Percentiles rank a stretch among this genome's conserved stretches.
Evolutionary conservation across 2,888 invertebrate genomes (phyloP).

Genomic region (Phortica okadai): DNA sequence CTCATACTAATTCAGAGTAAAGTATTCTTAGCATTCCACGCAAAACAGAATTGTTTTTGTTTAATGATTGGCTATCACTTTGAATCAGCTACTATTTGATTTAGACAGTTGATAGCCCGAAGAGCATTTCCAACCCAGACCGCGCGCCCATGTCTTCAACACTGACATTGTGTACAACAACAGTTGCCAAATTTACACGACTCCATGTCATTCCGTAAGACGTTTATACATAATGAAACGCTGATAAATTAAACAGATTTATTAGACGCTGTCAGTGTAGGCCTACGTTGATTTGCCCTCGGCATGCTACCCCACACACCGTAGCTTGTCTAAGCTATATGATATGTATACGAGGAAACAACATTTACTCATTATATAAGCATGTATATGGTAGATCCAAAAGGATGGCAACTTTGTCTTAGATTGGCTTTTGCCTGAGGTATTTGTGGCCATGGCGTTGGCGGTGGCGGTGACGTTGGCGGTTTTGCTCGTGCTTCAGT

Average conservation of each 20-base stretch:
- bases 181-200: neutral
- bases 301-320: neutral
- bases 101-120: neutral
- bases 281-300: neutral
- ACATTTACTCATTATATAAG: neutral
- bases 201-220: neutral
- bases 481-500: neutral
- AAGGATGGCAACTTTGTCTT: conserved; percentile 1
- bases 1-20: too few species aligned
- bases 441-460: neutral
- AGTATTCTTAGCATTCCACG: too few species aligned
- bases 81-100: neutral
- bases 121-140: neutral
- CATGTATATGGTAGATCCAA: neutral
- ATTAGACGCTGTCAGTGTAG: conserved; percentile 52
- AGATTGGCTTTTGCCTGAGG: neutral
- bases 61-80: too few species aligned
- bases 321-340: neutral
- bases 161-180: neutral
- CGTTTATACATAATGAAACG: conserved; percentile 52
- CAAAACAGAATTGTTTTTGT: too few species aligned
- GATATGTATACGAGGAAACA: neutral
- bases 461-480: neutral
- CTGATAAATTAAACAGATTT: conserved; percentile 68
- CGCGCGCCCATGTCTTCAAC: neutral